Evolutionary conservation across 2,888 invertebrate genomes (phyloP), one percentile per base, ranked within the genome.

Genomic region (Crepidodera aurea): DNA sequence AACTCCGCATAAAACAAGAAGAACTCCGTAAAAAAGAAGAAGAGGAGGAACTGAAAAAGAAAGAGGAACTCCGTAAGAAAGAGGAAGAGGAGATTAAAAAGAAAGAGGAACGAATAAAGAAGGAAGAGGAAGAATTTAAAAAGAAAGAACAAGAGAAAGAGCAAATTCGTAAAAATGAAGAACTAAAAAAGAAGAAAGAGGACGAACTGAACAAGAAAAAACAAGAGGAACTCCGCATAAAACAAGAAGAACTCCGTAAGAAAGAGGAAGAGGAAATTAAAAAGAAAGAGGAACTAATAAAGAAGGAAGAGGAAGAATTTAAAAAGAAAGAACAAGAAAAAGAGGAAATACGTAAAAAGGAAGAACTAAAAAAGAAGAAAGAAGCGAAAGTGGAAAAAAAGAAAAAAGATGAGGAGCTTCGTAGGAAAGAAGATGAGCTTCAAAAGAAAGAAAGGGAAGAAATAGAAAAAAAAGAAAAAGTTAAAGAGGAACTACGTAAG

Each of bases 201-300:
- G 74, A 76, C 0, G 34, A 60, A 39, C 77, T 79, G 22, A 50
- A 59, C 58, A n/a, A 53, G 62, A 32, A 67, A 27, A 32, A 27
- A 16, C 62, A 64, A 60, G 62, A 48, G 34, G 37, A 53, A 13
- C 25, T 10, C 32, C 42, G 54, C 7, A 5, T n/a, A n/a, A n/a
- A n/a, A n/a, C n/a, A n/a, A n/a, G 18, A 51, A 53, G 46, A 48
- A 22, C 46, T 62, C 50, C 58, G 59, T 19, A 57, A 68, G 65
- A 62, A 8, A 4, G n/a, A 13, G 4, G 27, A 66, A 48, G 44
- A 54, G 10, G 27, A 44, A 60, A 18, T 13, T 15, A 42, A 62
- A 59, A 39, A 29, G 16, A 53, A 55, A 54, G 51, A 51, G 22
- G 59, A 51, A 7, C 15, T 29, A n/a, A n/a, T n/a, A n/a, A n/a